Evolutionary conservation across 2,797 vertebrate genomes (phyloP).

Genomic region (Lacerta agilis): DNA sequence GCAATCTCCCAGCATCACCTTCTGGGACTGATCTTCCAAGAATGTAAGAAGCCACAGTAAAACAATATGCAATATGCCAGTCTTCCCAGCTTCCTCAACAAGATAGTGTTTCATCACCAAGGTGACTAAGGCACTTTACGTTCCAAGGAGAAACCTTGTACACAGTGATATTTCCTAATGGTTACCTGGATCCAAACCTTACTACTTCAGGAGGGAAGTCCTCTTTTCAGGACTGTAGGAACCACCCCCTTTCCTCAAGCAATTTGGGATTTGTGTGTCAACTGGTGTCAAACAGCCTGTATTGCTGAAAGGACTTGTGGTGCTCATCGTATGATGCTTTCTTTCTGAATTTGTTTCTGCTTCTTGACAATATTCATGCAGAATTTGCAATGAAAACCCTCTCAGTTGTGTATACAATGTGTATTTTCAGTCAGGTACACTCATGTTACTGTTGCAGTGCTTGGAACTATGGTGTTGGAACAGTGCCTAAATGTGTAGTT

Average conservation of each 20-base stretch:
- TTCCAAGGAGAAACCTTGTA: too few species aligned
- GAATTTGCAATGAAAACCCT: rapidly evolving
- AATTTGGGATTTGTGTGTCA: not conserved
- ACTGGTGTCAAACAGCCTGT: rapidly evolving
- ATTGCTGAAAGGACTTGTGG: not conserved
- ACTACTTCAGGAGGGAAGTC: not conserved
- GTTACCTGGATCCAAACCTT: not conserved
- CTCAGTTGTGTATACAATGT: not conserved
- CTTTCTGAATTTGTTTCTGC: not conserved
- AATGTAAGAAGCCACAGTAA: not conserved
- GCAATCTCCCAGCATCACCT: not conserved
- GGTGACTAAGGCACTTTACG: not conserved
- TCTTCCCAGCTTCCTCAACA: not conserved
- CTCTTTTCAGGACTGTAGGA: not conserved
- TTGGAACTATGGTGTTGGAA: rapidly evolving
- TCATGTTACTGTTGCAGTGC: rapidly evolving
- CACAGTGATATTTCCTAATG: too few species aligned
- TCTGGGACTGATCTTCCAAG: not conserved
- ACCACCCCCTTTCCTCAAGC: not conserved
- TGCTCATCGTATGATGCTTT: not conserved
- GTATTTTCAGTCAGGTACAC: rapidly evolving
- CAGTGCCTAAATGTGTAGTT: not conserved
- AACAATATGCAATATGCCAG: not conserved
- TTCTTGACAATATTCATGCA: rapidly evolving
- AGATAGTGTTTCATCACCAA: not conserved